Evolutionary conservation across 2,113 vertebrate species (phyloP).

Genomic region (Sylvilagus bachmani): DNA sequence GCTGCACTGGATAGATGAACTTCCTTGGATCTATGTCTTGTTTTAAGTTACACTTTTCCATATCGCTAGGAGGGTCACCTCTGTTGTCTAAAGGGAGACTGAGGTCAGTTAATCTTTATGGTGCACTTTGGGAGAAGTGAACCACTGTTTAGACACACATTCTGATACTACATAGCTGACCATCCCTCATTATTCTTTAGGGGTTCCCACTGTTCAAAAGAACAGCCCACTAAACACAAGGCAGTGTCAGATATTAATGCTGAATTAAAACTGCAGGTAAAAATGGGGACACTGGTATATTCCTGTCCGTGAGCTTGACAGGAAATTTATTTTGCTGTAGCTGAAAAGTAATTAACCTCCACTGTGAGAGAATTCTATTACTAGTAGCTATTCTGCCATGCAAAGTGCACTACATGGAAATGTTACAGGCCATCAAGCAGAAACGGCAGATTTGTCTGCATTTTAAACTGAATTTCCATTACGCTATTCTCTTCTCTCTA

Average conservation of each 20-base stretch:
- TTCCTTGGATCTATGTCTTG: neutral
- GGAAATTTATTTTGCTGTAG: conserved; percentile 92
- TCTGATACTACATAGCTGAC: conserved; percentile 60
- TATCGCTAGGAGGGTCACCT: conserved; percentile 7
- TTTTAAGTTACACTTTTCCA: conserved; percentile 47
- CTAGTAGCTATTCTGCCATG: conserved; percentile 95
- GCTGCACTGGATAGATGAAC: neutral
- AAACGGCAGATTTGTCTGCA: conserved; percentile 95
- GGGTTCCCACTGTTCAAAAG: conserved; percentile 74
- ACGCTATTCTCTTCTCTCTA: conserved; percentile 61
- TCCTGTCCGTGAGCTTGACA: conserved; percentile 89
- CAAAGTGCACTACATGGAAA: conserved; percentile 95
- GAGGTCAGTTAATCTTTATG: conserved; percentile 74
- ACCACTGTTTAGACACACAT: conserved; percentile 41
- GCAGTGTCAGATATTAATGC: conserved; percentile 89
- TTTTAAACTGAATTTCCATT: conserved; percentile 93
- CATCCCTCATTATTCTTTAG: conserved; percentile 63
- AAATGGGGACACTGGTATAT: conserved; percentile 88
- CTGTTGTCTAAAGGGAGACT: conserved; percentile 71
- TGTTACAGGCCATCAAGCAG: conserved; percentile 97
- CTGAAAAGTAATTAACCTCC: conserved; percentile 98
- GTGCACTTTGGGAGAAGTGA: neutral
- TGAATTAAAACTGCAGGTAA: conserved; percentile 92
- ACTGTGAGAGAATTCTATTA: conserved; percentile 97
- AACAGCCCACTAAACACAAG: conserved; percentile 81